Percentiles rank a stretch among this genome's conserved stretches.
Conservation (phyloP, 2,888 invertebrate genomes). For the Colletes collaris region DNA sequence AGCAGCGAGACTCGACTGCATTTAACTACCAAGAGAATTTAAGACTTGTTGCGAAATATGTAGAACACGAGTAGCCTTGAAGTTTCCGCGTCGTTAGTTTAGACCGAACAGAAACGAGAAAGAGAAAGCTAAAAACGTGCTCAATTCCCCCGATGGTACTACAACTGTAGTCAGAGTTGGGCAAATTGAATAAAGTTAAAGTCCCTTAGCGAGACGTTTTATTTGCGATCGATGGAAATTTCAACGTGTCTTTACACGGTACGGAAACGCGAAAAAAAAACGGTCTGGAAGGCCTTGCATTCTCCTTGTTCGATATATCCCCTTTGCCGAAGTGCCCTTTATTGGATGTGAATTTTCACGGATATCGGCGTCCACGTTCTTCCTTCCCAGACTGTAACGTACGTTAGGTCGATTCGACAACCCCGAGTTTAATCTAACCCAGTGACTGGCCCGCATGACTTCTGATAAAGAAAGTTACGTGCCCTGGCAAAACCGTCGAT, state of each 20-base stretch:
- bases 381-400: too few species aligned
- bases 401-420: not conserved
- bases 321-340: too few species aligned
- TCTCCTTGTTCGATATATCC: too few species aligned
- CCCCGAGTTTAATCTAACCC: not conserved
- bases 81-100: slow-evolving; percentile 42
- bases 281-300: too few species aligned
- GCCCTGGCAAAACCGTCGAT: not conserved
- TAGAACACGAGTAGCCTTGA: slow-evolving; percentile 54
- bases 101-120: slow-evolving; percentile 24
- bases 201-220: not conserved
- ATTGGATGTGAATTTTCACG: too few species aligned
- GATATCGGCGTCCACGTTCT: too few species aligned
- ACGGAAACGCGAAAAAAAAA: too few species aligned
- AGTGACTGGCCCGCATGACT: not conserved
- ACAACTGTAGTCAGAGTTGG: not conserved
- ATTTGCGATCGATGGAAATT: not conserved
- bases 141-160: slow-evolving; percentile 6
- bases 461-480: not conserved
- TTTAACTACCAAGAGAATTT: slow-evolving; percentile 48
- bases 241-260: too few species aligned
- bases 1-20: slow-evolving; percentile 33
- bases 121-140: slow-evolving; percentile 28
- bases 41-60: slow-evolving; percentile 54
- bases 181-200: too few species aligned